Conservation (phyloP, 2,888 invertebrate genomes). For the Dryomyza anilis region DNA sequence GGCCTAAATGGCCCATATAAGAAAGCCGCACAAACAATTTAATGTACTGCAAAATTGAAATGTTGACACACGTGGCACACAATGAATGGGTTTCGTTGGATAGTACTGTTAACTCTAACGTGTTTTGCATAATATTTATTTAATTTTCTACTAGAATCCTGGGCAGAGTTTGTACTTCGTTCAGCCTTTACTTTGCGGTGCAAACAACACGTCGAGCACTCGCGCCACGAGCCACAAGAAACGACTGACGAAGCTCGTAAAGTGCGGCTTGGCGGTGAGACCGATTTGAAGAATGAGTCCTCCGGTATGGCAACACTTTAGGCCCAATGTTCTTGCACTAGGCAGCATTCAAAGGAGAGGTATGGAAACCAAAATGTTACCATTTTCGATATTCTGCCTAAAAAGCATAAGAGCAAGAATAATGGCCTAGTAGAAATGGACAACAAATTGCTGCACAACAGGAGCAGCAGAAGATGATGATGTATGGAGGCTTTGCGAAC, state of each 20-base stretch:
- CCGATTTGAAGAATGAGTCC: background rate
- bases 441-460: too few relatives aligned
- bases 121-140: slow-evolving; percentile 11
- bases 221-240: slow-evolving; percentile 13
- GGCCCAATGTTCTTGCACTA: too few relatives aligned
- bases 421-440: too few relatives aligned
- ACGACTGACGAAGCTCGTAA: slow-evolving; percentile 4
- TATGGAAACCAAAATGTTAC: background rate
- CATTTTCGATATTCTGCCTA: background rate
- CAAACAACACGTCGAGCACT: slow-evolving; percentile 4
- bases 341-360: background rate
- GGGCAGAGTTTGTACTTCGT: background rate
- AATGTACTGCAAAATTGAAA: slow-evolving; percentile 1
- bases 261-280: background rate
- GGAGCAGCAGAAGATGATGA: too few relatives aligned
- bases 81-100: background rate
- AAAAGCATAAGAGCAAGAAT: too few relatives aligned
- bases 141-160: slow-evolving; percentile 2
- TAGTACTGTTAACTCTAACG: background rate
- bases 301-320: background rate
- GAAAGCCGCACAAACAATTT: background rate
- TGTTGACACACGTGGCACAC: background rate
- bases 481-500: too few relatives aligned
- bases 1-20: slow-evolving; percentile 4
- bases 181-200: background rate